These are phyloP conservation scores for Platyura marginata DNA, from an alignment of 1,140 invertebrate genomes.

Conservation along the genomic window DNA sequence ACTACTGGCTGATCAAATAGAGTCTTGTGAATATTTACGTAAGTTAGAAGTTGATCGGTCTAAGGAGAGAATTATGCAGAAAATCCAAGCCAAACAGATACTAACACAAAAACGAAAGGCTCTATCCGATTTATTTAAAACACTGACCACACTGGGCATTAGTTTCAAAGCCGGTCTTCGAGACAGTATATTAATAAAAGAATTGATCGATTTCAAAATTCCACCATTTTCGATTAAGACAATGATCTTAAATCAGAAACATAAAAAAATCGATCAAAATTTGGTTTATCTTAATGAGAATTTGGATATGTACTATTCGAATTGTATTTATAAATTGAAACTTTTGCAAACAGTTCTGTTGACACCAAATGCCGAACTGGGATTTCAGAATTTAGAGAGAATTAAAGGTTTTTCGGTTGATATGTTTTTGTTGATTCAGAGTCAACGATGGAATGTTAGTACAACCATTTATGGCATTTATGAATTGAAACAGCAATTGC, in stretches of 20 bases:
- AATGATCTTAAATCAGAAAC: slow-evolving; percentile 9
- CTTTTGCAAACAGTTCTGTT: slow-evolving; percentile 42
- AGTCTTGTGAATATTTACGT: slow-evolving; percentile 39
- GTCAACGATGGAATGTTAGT: slow-evolving; percentile 24
- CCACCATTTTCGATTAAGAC: slow-evolving; percentile 13
- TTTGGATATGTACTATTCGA: slow-evolving; percentile 20
- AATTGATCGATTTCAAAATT: slow-evolving; percentile 17
- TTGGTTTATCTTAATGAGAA: slow-evolving; percentile 15
- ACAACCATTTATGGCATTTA: slow-evolving; percentile 20
- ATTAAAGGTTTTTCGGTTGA: slow-evolving; percentile 63
- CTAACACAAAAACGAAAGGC: slow-evolving; percentile 67
- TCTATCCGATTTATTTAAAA: slow-evolving; percentile 67
- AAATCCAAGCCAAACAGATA: slow-evolving; percentile 59
- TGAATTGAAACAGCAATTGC: slow-evolving; percentile 17
- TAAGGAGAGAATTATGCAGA: slow-evolving; percentile 53
- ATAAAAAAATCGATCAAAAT: slow-evolving; percentile 9
- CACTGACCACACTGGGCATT: slow-evolving; percentile 48
- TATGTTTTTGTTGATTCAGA: slow-evolving; percentile 37
- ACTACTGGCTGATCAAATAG: slow-evolving; percentile 41
- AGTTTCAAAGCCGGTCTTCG: slow-evolving; percentile 61
- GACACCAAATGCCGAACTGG: slow-evolving; percentile 56
- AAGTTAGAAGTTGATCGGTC: slow-evolving; percentile 38
- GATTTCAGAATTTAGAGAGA: slow-evolving; percentile 58
- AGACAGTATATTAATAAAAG: slow-evolving; percentile 20
- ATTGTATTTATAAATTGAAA: slow-evolving; percentile 22